A percentile compares a stretch with the other conserved stretches of the same genome.
Evolutionary conservation across 37 sponge, comb jelly and placozoan genomes (phyloP).

Genomic region (Haliclona indistincta): DNA sequence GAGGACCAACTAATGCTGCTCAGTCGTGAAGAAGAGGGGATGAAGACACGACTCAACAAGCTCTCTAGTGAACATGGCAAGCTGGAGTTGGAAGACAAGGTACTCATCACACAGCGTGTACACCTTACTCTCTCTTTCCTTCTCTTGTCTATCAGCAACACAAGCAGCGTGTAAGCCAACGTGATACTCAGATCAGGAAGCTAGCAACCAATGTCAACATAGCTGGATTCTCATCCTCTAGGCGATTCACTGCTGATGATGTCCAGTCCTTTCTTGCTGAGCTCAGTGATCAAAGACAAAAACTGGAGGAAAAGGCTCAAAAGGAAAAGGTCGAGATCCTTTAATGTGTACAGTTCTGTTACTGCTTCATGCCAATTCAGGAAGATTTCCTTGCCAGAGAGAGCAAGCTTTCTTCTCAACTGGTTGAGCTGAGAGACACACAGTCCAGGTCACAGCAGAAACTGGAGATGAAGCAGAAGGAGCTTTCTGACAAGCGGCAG

Average conservation of each 20-base stretch:
- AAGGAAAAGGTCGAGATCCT: no score
- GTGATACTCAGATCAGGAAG: no score
- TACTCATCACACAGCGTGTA: neutral
- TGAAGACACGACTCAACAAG: slow-evolving; percentile 12
- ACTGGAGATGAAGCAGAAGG: slow-evolving; percentile 38
- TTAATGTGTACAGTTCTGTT: neutral
- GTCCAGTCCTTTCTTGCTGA: no score
- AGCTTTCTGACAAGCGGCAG: slow-evolving; percentile 36
- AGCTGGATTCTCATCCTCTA: no score
- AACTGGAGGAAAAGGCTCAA: no score
- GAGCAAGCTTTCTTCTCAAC: slow-evolving; percentile 12
- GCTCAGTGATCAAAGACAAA: no score
- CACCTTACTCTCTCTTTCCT: neutral
- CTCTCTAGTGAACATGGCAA: slow-evolving; percentile 39
- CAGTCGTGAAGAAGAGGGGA: neutral
- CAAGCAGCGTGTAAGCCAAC: no score
- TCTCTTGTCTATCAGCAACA: no score
- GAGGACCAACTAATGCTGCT: slow-evolving; percentile 22
- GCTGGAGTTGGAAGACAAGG: slow-evolving; percentile 32
- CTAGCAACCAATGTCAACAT: no score
- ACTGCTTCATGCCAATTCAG: slow-evolving; percentile 10
- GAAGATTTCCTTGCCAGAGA: slow-evolving; percentile 30
- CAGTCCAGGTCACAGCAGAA: slow-evolving; percentile 53
- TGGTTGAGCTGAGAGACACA: slow-evolving; percentile 54
- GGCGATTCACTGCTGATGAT: no score